Evolutionary conservation across 2,888 invertebrate species (phyloP), one percentile per base, ranked within the genome.

Genomic region (Melinaea menophilus): DNA sequence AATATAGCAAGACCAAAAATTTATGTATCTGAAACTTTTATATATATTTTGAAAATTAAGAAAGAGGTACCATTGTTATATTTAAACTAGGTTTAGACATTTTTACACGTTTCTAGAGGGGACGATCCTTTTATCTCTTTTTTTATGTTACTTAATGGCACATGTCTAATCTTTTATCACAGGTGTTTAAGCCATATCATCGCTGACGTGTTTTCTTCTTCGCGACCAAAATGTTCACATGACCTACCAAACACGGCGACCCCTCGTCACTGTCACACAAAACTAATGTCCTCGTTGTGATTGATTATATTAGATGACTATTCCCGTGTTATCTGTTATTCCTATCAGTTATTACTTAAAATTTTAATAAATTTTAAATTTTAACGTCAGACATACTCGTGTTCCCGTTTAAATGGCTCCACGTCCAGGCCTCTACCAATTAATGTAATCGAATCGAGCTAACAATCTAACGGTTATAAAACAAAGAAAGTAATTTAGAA

Each of bases 391-490:
- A 31, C 3, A 51, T 51, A 51, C 22, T 51, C 31, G 22, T 51
- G 31, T 46, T 31, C 12, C 51, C 51, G 5, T 51, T 51, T 51
- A 51, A 51, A 31, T 31, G 51, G 7, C 31, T 51, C 31, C 31
- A 31, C 22, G 7, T 22, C 51, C 11, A 51, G 31, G 51, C 51
- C 11, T 31, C 22, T 51, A 51, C 51, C 31, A 22, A 51, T 31
- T 51, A 51, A 51, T 51, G 51, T 51, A 51, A 51, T 51, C 51
- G 51, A 51, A 51, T 7, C 51, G 22, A 31, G 51, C 41, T 41
- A 41, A 45, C 58, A 64, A 54, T 59, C 46, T 47, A 60, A 59
- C 41, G 61, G 57, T 57, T 63, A 57, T 63, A 55, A 63, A 59
- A 64, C 57, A 64, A 66, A 64, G 63, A 58, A 33, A 46, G 22